Base-by-base conservation (phyloP, 2,113 vertebrate species). In the Hippotragus niger region DNA sequence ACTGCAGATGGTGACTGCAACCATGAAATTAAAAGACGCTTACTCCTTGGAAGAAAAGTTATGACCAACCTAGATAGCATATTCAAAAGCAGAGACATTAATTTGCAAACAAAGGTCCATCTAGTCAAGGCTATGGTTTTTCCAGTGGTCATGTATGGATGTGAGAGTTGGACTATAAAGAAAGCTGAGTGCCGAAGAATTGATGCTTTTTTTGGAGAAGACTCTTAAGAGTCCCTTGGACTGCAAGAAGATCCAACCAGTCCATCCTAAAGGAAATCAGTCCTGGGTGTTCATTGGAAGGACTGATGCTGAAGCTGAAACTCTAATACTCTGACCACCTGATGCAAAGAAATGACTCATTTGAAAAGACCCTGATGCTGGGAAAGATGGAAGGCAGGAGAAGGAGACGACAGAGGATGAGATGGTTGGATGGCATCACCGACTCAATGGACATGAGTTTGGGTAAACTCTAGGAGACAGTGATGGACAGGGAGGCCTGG, bases 141-240 rank as follows among this genome's bases (percentile, higher is more conserved):
- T n/a, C 33, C 62, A 5, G 33, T n/a, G 0, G 33, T 67, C 62
- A 2, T 19, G 62, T 67, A n/a, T 19, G 33, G 64, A 67, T 67
- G 17, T 67, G 64, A 67, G 17, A 67, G 17, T 0, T 67, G 64
- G 64, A 36, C 4, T 19, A 1, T 19, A 1, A 67, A 10, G 33
- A 67, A 67, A 5, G 16, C 64, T n/a, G 64, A 67, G 7, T 0
- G 0, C 33, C 0, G 0, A n/a, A 67, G 8, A 67, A 67, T 36
- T 36, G 64, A 19, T 67, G 17, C 33, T 67, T 67, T 67, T 67
- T 4, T 36, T 67, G 4, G 3, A 67, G 33, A 0, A 67, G 17
- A 36, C 64, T 67, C 64, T 36, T 67, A 33, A 67, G 64, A 67
- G 16, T 67, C 16, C 33, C 33, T 67, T 36, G 17, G 8, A 67